Evolutionary conservation across 2,797 vertebrate species (phyloP).

Genomic region (Schizopygopsis malacanthus): DNA sequence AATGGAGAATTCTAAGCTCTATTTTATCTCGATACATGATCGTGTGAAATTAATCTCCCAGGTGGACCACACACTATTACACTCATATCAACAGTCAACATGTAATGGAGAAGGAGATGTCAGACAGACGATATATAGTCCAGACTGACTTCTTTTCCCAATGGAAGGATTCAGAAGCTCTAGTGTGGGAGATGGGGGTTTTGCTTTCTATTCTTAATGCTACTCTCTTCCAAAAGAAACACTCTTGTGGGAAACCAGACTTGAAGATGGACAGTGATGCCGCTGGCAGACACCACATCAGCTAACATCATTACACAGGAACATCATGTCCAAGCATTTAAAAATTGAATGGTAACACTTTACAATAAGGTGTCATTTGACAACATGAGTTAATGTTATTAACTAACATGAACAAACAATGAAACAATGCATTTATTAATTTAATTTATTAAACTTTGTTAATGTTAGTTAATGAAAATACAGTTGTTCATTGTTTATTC

Average conservation of each 20-base stretch:
- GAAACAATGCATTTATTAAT: too few relatives aligned
- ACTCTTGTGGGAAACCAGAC: constrained; percentile 34
- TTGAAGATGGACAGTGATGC: constrained; percentile 52
- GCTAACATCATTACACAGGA: constrained; percentile 63
- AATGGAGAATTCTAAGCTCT: constrained; percentile 4
- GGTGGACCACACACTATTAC: not conserved
- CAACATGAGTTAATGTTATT: too few relatives aligned
- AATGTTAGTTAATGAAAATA: too few relatives aligned
- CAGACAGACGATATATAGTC: not conserved
- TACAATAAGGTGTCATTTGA: too few relatives aligned
- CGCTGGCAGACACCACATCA: constrained; percentile 50
- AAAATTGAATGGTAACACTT: not conserved
- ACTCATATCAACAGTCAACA: not conserved
- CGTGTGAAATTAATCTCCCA: constrained; percentile 20
- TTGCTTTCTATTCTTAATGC: constrained; percentile 54
- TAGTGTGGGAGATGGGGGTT: not conserved
- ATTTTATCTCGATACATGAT: constrained; percentile 30
- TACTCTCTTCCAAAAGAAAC: constrained; percentile 44
- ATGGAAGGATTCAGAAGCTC: not conserved
- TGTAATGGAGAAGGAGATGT: constrained; percentile 6
- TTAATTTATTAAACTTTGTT: too few relatives aligned
- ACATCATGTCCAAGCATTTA: constrained; percentile 6
- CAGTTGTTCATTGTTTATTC: too few relatives aligned
- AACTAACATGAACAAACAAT: too few relatives aligned
- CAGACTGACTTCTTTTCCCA: not conserved